Evolutionary conservation across 2,113 vertebrate species (phyloP).

Genomic region (Pseudopipra pipra): DNA sequence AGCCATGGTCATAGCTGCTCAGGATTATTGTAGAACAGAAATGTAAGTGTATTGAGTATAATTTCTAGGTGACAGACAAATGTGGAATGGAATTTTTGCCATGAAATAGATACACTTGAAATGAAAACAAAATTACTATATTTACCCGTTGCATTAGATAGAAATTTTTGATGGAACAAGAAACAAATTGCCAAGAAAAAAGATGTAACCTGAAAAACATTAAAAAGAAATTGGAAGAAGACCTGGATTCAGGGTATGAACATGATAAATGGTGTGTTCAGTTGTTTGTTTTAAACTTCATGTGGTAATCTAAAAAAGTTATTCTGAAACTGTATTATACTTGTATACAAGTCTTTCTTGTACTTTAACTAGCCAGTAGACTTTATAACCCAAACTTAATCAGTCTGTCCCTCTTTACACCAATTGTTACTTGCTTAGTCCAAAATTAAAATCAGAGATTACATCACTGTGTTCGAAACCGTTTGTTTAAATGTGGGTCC

Average conservation of each 20-base stretch:
- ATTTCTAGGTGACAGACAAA: neutral
- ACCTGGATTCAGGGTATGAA: neutral
- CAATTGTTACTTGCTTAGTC: neutral
- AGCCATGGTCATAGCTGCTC: neutral
- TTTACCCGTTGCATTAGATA: neutral
- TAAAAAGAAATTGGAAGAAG: neutral
- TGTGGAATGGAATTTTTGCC: neutral
- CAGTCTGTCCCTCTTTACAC: neutral
- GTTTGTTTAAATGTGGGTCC: neutral
- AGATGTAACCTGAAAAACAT: neutral
- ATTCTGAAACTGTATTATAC: neutral
- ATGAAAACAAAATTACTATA: neutral
- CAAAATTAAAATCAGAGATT: neutral
- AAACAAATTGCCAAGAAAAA: neutral
- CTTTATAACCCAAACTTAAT: neutral
- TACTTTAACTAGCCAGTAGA: neutral
- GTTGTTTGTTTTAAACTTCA: neutral
- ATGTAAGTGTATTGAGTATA: neutral
- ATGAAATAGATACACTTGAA: neutral
- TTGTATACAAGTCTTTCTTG: neutral
- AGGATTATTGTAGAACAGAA: neutral
- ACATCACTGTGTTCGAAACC: neutral
- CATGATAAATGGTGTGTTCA: neutral
- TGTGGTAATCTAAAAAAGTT: neutral
- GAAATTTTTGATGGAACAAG: neutral